phyloP scores from a whole-genome alignment of 2,113 vertebrate species.

The Ascaphus truei region DNA sequence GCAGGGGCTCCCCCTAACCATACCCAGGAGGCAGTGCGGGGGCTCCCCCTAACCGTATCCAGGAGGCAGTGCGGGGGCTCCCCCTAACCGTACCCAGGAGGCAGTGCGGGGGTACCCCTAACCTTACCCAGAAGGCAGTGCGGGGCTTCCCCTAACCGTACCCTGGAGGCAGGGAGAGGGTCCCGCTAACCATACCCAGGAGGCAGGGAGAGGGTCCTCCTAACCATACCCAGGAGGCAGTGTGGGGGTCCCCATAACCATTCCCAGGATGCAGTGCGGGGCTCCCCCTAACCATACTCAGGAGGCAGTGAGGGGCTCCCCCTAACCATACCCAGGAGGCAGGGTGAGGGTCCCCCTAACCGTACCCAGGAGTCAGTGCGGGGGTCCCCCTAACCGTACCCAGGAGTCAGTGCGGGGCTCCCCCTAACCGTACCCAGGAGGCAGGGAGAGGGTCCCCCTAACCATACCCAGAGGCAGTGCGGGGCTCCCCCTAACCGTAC shows the following conservation, averaged over 20 bases:
- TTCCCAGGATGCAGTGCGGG: not conserved
- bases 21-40: too few species aligned
- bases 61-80: too few species aligned
- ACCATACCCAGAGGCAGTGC: too few species aligned
- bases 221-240: not conserved
- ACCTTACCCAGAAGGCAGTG: not conserved
- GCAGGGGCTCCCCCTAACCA: too few species aligned
- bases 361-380: not conserved
- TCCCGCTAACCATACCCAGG: not conserved
- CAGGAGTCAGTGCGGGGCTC: not conserved
- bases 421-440: not conserved
- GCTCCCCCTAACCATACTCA: not conserved
- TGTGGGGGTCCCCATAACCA: not conserved
- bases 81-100: too few species aligned
- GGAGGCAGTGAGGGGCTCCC: not conserved
- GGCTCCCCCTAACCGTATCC: too few species aligned
- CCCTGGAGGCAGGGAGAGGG: not conserved
- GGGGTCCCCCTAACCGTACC: not conserved
- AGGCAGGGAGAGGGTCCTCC: not conserved
- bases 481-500: too few species aligned
- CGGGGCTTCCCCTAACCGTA: not conserved
- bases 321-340: not conserved
- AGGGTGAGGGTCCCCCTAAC: not conserved
- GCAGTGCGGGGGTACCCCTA: not conserved
- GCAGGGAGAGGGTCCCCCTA: not conserved